phyloP scores from a whole-genome alignment of 2,888 invertebrate species.

The Phyto melanocephala region DNA sequence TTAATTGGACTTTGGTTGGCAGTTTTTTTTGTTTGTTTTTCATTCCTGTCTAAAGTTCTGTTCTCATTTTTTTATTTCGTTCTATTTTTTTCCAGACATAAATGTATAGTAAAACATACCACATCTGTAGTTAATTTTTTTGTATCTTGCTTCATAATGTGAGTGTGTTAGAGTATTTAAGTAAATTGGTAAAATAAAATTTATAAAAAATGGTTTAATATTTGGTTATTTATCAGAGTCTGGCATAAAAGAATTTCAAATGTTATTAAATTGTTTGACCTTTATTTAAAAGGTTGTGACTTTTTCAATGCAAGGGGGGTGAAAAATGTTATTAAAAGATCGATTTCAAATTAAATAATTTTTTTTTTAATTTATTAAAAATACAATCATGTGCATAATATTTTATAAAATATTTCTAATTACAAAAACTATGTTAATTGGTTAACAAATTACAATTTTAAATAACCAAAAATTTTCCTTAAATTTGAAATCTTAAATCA shows the following conservation, averaged over 20 bases:
- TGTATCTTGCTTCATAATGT: slow-evolving; percentile 1
- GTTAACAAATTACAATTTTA: no score
- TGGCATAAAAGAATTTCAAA: slow-evolving; percentile 59
- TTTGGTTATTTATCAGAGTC: slow-evolving; percentile 59
- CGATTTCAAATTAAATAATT: neutral
- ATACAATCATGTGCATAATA: no score
- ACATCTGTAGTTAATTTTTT: slow-evolving; percentile 61
- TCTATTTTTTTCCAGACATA: neutral
- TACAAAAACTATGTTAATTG: no score
- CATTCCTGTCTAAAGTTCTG: slow-evolving; percentile 16
- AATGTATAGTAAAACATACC: slow-evolving; percentile 51
- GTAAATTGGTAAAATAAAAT: slow-evolving; percentile 63
- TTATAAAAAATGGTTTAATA: slow-evolving; percentile 40
- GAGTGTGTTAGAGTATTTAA: neutral
- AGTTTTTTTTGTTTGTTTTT: slow-evolving; percentile 4
- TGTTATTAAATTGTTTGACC: slow-evolving; percentile 63
- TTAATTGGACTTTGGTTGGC: slow-evolving; percentile 64
- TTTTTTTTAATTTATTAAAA: no score
- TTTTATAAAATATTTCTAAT: no score
- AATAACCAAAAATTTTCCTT: no score
- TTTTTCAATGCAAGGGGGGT: neutral
- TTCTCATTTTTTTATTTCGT: neutral
- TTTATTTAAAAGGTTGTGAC: slow-evolving; percentile 45
- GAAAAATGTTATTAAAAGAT: neutral
- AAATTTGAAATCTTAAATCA: no score